Evolutionary conservation across 2,113 vertebrate genomes (phyloP).

Genomic region (Cavia porcellus): DNA sequence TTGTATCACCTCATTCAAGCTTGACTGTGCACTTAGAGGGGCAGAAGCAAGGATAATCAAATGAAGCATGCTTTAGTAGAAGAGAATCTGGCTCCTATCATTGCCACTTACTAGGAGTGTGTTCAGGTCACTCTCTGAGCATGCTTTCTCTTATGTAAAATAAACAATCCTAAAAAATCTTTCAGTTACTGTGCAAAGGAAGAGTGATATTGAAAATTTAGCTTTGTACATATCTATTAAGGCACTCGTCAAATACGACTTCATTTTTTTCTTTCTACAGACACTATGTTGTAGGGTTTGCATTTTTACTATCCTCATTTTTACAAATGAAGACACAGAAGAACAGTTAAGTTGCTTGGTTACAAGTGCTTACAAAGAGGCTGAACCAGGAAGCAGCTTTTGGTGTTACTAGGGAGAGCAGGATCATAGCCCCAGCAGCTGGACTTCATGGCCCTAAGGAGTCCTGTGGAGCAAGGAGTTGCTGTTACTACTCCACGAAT

Average conservation of each 20-base stretch:
- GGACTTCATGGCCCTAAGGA: too few species aligned
- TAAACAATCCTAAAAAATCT: neutral
- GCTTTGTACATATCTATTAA: too few species aligned
- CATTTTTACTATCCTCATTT: neutral
- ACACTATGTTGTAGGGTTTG: neutral
- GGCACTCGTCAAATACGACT: neutral
- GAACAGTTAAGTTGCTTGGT: neutral
- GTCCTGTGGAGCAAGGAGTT: neutral
- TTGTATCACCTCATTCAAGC: slow-evolving; percentile 62
- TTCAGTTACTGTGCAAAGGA: neutral
- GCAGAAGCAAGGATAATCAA: neutral
- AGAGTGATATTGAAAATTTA: neutral
- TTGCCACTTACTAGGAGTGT: neutral
- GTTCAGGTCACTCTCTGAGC: neutral
- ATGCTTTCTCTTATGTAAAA: neutral
- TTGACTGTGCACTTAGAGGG: slow-evolving; percentile 58
- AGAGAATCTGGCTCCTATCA: neutral
- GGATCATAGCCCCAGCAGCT: too few species aligned
- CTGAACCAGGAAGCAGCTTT: neutral
- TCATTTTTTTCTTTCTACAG: neutral
- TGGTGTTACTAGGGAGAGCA: neutral
- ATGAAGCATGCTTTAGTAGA: neutral
- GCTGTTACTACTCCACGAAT: neutral
- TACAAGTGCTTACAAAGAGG: neutral
- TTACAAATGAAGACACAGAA: neutral